Conservation (phyloP, 2,888 invertebrate species). For the Eupithecia subfuscata region DNA sequence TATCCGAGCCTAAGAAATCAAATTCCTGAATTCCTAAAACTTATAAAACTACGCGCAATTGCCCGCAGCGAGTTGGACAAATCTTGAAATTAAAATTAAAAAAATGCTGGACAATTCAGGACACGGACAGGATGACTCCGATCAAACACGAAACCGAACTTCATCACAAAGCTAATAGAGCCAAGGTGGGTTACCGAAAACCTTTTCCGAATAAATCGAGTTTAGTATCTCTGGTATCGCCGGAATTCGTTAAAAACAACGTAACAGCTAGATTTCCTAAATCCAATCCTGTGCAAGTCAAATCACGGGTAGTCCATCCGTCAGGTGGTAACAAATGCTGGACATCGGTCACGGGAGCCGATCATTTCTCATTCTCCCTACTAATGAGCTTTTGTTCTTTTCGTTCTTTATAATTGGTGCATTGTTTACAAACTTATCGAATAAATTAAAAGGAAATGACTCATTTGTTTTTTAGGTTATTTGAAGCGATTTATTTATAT, state of each 20-base stretch:
- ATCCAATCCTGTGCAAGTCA: conserved; percentile 38
- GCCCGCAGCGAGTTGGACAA: not conserved
- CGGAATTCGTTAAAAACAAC: too few species aligned
- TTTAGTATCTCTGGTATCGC: too few species aligned
- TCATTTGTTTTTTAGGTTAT: not conserved
- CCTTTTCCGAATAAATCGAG: not conserved
- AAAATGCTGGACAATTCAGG: too few species aligned
- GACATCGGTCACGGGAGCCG: conserved; percentile 58
- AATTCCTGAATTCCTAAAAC: not conserved
- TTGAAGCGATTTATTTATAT: not conserved
- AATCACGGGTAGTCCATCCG: conserved; percentile 46
- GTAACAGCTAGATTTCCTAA: not conserved
- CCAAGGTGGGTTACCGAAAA: not conserved
- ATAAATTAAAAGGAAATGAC: conserved; percentile 5
- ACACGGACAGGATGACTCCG: too few species aligned
- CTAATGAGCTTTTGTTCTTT: conserved; percentile 60
- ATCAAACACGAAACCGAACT: not conserved
- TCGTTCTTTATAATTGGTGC: conserved; percentile 53
- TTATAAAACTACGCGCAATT: not conserved
- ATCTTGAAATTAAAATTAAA: not conserved
- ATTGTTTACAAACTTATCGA: conserved; percentile 37
- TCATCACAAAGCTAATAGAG: not conserved
- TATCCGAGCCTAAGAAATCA: not conserved
- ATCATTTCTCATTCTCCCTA: conserved; percentile 57
- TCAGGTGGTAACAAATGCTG: conserved; percentile 48